Conservation (phyloP, 1,140 invertebrate genomes). For the Bombus soroeensis region DNA sequence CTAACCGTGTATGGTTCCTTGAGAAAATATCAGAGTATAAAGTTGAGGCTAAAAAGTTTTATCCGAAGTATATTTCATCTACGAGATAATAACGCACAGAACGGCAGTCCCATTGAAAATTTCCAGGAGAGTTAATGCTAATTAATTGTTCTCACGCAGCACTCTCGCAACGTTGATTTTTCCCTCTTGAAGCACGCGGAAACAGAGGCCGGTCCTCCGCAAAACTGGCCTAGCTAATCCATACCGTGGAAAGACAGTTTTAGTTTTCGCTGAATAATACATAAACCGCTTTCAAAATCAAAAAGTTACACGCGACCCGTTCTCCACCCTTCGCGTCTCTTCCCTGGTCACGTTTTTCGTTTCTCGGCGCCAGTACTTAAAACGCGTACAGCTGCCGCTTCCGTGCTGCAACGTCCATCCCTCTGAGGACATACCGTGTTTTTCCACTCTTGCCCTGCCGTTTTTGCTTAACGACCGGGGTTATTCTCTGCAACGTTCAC, state of each 20-base stretch:
- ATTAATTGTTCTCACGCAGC: slow-evolving; percentile 54
- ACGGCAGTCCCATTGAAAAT: slow-evolving; percentile 28
- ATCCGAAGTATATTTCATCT: too few species aligned
- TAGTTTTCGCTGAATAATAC: slow-evolving; percentile 66
- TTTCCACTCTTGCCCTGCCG: slow-evolving; percentile 20
- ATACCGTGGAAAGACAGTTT: neutral
- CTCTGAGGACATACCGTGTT: slow-evolving; percentile 13
- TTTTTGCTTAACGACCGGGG: slow-evolving; percentile 11
- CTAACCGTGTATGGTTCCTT: too few species aligned
- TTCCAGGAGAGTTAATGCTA: slow-evolving; percentile 37
- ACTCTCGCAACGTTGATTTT: neutral
- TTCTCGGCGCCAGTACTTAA: slow-evolving; percentile 55
- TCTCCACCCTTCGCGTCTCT: slow-evolving; percentile 1
- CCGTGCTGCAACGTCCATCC: slow-evolving; percentile 29
- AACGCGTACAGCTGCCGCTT: slow-evolving; percentile 56
- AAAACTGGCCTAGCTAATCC: slow-evolving; percentile 24
- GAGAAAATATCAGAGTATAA: too few species aligned
- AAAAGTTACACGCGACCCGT: slow-evolving; percentile 50
- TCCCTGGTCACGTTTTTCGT: slow-evolving; percentile 10
- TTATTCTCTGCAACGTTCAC: slow-evolving; percentile 42
- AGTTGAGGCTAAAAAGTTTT: too few species aligned
- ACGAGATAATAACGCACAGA: neutral
- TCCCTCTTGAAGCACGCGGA: neutral
- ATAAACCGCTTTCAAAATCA: slow-evolving; percentile 69
- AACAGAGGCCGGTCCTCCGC: slow-evolving; percentile 4